phyloP scores from a whole-genome alignment of 2,113 vertebrate genomes.

The Mastomys coucha region DNA sequence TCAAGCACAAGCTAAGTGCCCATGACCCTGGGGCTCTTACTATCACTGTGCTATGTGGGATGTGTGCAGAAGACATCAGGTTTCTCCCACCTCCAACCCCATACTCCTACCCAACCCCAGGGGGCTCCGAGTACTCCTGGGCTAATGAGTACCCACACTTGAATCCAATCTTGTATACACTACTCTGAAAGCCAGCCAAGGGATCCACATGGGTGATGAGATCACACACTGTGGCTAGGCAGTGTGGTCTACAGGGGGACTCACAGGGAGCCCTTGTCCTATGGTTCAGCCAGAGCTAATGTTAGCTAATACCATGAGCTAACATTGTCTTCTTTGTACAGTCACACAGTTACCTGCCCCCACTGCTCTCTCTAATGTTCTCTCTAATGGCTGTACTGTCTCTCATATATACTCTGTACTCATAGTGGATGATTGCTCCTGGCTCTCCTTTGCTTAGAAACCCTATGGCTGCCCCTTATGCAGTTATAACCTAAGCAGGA shows the following conservation, averaged over 20 bases:
- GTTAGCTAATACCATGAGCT: background rate
- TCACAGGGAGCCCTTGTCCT: background rate
- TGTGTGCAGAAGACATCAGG: background rate
- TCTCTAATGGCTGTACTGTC: background rate
- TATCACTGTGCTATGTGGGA: background rate
- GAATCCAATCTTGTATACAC: background rate
- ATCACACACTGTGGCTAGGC: rapidly evolving
- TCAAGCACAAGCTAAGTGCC: background rate
- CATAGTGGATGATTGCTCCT: background rate
- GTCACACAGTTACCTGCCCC: background rate
- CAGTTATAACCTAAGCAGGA: background rate
- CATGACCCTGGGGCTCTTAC: background rate
- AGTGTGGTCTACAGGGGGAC: too few species aligned
- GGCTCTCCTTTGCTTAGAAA: background rate
- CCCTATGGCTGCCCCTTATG: background rate
- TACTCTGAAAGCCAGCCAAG: background rate
- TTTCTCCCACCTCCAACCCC: background rate
- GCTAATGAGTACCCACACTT: background rate
- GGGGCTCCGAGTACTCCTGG: background rate
- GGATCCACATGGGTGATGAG: too few species aligned
- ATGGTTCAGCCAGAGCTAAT: background rate
- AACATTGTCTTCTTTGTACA: background rate
- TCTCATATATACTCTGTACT: background rate
- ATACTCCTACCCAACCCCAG: background rate
- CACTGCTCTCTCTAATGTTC: background rate